A percentile compares a stretch with the other conserved stretches of the same genome.
Conservation (phyloP, 2,797 vertebrate genomes). For the Psittacula echo region DNA sequence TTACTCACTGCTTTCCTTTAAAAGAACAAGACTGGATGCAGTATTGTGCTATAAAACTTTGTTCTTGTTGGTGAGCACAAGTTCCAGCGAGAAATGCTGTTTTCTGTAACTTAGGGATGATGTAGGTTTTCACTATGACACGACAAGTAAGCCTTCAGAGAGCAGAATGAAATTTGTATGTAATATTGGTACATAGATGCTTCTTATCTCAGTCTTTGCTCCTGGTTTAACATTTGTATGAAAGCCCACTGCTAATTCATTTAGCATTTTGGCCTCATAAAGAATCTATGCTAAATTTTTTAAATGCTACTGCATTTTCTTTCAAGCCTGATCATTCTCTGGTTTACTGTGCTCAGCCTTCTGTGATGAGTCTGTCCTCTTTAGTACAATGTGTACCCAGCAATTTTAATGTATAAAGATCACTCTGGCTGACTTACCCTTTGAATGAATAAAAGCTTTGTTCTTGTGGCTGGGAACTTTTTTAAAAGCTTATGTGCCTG, state of each 20-base stretch:
- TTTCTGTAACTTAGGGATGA: neutral
- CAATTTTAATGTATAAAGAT: conserved; percentile 43
- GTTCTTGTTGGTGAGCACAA: neutral
- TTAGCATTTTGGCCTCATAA: conserved; percentile 32
- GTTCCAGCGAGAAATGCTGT: neutral
- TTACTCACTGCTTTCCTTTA: neutral
- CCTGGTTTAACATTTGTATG: neutral
- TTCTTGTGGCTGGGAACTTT: conserved; percentile 42
- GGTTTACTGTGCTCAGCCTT: conserved; percentile 29
- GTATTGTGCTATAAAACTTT: neutral
- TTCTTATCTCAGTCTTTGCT: neutral
- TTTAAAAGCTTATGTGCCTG: conserved; percentile 29
- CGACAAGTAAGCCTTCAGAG: neutral
- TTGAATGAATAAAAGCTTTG: conserved; percentile 54
- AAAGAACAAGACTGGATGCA: neutral
- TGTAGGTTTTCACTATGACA: neutral
- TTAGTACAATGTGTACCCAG: neutral
- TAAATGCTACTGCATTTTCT: conserved; percentile 15
- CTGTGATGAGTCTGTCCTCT: conserved; percentile 6
- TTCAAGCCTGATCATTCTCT: neutral
- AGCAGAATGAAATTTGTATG: neutral
- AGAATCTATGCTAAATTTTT: neutral
- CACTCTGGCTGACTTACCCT: conserved; percentile 43
- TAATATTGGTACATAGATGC: neutral
- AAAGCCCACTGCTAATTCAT: neutral